Base-by-base conservation (phyloP, 1,140 invertebrate genomes). In the Agrypnia vestita region DNA sequence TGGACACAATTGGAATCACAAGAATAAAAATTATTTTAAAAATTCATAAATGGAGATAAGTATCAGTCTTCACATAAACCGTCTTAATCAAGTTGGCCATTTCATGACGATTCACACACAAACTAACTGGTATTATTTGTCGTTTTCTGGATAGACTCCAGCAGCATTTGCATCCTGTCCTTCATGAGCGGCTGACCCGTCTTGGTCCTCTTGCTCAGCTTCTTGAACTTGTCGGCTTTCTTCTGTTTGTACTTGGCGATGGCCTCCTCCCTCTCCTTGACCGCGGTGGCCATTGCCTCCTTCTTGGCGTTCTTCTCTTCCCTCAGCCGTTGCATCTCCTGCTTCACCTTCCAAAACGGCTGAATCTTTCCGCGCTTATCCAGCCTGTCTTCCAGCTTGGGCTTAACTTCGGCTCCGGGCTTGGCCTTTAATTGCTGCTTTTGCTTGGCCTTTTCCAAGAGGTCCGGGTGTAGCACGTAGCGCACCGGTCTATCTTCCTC, bases 141-240 rank as follows among this genome's bases (percentile, higher is more conserved):
- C 11, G 74, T 21, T 25, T 76, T 76, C 12, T 89, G 85, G 83
- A 93, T 88, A 85, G 94, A 93, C 83, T 95, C 92, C n/a, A 95
- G 86, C 46, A 96, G 86, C 80, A 95, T 84, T 86, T 95, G 92
- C 82, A 95, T 88, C 84, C 94, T 89, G 43, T 92, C 92, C 79
- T 92, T 94, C 94, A 96, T 95, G 0, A 95, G 87, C 4, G 94
- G 94, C 85, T 96, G 95, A 10, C 95, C 95, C 85, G 92, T 94
- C 80, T 91, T 93, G 3, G 92, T 96, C 85, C 93, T 94, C 84
- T 92, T 93, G 43, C 91, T 92, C 21, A 95, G 86, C 80, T 91
- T 92, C 85, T 93, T 94, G 79, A 90, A 93, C 71, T 90, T 92
- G 47, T 92, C 89, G 11, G 91, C 87, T 84, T 93, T 95, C 53